Base-by-base conservation (phyloP, 2,113 vertebrate species). In the Epinephelus moara region DNA sequence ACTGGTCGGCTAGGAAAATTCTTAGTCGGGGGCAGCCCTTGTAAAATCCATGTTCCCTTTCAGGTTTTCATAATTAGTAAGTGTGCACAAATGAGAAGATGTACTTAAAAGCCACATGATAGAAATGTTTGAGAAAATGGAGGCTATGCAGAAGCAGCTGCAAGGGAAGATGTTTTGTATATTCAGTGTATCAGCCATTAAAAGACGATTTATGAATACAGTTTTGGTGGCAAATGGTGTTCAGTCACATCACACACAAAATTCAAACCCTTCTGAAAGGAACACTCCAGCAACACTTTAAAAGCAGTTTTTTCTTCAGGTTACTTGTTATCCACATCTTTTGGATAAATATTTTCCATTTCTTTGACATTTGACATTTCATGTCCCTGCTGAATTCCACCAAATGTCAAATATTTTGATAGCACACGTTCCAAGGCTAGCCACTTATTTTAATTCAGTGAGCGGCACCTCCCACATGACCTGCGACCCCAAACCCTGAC, bases 371-470 rank as follows among this genome's bases (percentile, higher is more conserved):
- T 77, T 85, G 70, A 53, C 72, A 78, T 84, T 78, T 74, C 56
- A 6, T 6, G 37, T 81, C 89, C 69, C 81, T 0, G 4, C 76
- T 85, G 89, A 84, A 78, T 91, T 90, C 75, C 49, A 21, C 72
- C 74, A 91, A 88, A 93, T 80, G 83, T 90, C 88, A 87, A 82
- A 86, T 66, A 74, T 87, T 88, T 87, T 88, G 84, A 88, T 81
- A 14, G 64, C 55, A 12, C 69, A 42, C 56, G 61, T 71, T 88
- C 70, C 82, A 77, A 85, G 82, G 77, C 72, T 42, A 42, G 75
- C 70, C 42, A 75, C 91, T 85, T 85, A 85, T 90, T 91, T 87
- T 86, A 85, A 92, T 92, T 93, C 88, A 74, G 85, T 69, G 75
- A 71, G 86, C 81, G 57, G 50, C 13, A 55, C 86, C 87, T 91